Percentiles rank a stretch among this genome's conserved stretches.
Conservation (phyloP, 2,888 invertebrate species). For the Hemithea aestivaria region DNA sequence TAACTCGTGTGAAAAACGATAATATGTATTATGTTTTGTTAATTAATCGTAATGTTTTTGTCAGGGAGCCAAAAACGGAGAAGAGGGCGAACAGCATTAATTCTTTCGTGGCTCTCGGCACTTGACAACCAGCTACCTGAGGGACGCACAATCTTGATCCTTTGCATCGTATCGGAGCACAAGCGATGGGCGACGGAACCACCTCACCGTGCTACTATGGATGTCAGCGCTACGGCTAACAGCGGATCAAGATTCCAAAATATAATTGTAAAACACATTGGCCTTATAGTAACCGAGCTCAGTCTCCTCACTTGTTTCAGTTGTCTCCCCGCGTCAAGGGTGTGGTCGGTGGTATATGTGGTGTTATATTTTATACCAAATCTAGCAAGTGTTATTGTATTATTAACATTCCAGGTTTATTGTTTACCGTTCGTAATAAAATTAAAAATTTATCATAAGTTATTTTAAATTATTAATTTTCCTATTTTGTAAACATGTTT, state of each 20-base stretch:
- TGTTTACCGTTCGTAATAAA: constrained; percentile 60
- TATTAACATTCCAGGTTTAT: constrained; percentile 76
- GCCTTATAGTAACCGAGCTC: constrained; percentile 38
- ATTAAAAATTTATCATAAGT: constrained; percentile 60
- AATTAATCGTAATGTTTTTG: constrained; percentile 16
- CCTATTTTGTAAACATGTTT: constrained; percentile 59
- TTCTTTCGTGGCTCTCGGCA: constrained; percentile 86
- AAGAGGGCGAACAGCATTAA: constrained; percentile 93
- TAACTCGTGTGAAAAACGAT: constrained; percentile 7
- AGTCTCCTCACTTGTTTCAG: constrained; percentile 53
- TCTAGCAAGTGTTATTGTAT: constrained; percentile 67
- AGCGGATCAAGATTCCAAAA: constrained; percentile 52
- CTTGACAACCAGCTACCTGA: constrained; percentile 83
- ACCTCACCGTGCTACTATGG: constrained; percentile 36
- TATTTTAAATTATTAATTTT: constrained; percentile 56
- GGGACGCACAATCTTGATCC: constrained; percentile 71
- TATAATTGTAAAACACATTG: constrained; percentile 28
- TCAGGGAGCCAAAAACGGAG: constrained; percentile 90
- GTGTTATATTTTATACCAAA: constrained; percentile 70
- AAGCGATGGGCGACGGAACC: constrained; percentile 48
- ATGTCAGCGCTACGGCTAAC: constrained; percentile 42
- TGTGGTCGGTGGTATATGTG: constrained; percentile 67
- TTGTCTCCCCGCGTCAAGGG: constrained; percentile 41
- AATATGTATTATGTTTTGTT: constrained; percentile 5
- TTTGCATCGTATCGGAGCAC: constrained; percentile 57